Evolutionary conservation across 1,140 invertebrate species (phyloP), one percentile per base, ranked within the genome.

Genomic region (Microplitis mediator): DNA sequence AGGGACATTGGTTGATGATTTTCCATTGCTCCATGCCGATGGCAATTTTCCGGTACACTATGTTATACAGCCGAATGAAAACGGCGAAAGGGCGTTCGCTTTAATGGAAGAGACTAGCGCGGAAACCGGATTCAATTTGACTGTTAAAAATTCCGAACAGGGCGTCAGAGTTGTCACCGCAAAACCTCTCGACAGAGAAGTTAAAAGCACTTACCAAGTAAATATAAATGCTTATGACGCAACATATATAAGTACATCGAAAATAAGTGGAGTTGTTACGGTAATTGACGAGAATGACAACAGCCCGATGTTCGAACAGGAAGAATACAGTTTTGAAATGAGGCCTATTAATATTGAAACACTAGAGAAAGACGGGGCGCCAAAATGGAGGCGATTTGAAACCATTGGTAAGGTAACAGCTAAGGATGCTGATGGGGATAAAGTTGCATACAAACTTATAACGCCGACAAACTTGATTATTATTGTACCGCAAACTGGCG

Each of bases 281-380:
- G 90, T 98, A 0, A 81, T 91, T 0, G 95, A 98, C 80, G 92
- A 93, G 76, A 98, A 99, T 82, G 97, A 98, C 85, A 97, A 98
- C 82, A 90, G 91, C 69, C 96, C 96, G 0, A 86, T 92, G 8
- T 97, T 98, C 82, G 90, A 91, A 1, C 89, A 93, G 54, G 88
- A 90, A 60, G 87, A 93, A 14, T 98, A 97, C 82, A 90, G 92
- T 60, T 97, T 96, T 78, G 90, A 92, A 58, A 89, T 95, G 11
- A 85, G 86, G 13, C 87, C 88, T 32, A 90, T 88, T 65, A 89
- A 90, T 34, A 82, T 89, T 34, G 88, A 90, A 39, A 84, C 87
- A 0, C 72, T 88, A 32, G 89, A 89, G 74, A 84, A 85, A 51
- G 87, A 89, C 9, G 85, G 81, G 85, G 72, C 60, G n/a, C 89